Evolutionary conservation across 2,797 vertebrate genomes (phyloP).

Genomic region (Liasis olivaceus): DNA sequence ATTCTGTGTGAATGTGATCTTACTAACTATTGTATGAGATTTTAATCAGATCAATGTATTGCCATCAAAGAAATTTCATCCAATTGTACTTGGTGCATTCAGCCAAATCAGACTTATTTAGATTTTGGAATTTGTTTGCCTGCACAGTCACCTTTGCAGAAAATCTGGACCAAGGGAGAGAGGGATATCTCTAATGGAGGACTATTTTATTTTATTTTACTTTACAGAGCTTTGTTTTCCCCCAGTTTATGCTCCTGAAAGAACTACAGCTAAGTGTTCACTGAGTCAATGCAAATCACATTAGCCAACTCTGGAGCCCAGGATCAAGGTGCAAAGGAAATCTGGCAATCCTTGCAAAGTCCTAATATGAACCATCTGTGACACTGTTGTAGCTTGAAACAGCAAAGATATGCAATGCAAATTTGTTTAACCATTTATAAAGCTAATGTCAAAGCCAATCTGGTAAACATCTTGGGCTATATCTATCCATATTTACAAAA

Average conservation of each 20-base stretch:
- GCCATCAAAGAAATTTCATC: no score
- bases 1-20: no score
- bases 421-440: neutral
- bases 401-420: neutral
- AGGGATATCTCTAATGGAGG: no score
- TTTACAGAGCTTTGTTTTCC: neutral
- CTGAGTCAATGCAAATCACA: neutral
- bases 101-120: no score
- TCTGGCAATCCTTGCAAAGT: neutral
- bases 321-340: neutral
- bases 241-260: neutral
- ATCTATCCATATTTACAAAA: neutral
- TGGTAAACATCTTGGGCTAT: neutral
- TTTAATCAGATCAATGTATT: no score
- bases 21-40: no score
- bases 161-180: no score
- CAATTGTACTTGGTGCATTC: no score
- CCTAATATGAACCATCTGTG: neutral
- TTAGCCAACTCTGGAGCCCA: neutral
- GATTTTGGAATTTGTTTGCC: no score
- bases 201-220: neutral
- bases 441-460: neutral
- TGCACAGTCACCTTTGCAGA: no score
- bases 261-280: neutral
- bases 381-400: neutral